These are phyloP conservation scores for Caenorhabditis uteleia DNA, from an alignment of 2,888 invertebrate genomes.

Conservation along the genomic window DNA sequence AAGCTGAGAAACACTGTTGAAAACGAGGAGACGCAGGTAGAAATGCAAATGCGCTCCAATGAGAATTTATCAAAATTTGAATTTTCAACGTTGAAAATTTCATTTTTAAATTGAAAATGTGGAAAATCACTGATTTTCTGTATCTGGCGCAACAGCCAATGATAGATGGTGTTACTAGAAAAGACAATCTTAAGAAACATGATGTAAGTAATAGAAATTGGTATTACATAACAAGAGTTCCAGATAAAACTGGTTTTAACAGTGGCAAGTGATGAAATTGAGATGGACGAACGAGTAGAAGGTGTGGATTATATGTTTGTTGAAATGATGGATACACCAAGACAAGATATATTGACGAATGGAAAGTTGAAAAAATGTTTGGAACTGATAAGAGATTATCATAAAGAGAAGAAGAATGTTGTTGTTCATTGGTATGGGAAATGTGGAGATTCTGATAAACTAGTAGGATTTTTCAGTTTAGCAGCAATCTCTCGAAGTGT, in stretches of 20 bases:
- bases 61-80: slow-evolving; percentile 1
- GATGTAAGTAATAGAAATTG: slow-evolving; percentile 3
- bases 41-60: slow-evolving; percentile 14
- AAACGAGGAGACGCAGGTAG: background rate
- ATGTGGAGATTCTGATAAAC: background rate
- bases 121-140: slow-evolving; percentile 23
- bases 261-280: slow-evolving; percentile 8
- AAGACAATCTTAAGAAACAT: slow-evolving; percentile 13
- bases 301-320: slow-evolving; percentile 20
- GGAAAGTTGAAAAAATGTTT: slow-evolving; percentile 14
- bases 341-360: slow-evolving; percentile 11
- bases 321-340: slow-evolving; percentile 8
- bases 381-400: slow-evolving; percentile 5
- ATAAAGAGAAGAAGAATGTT: slow-evolving; percentile 15
- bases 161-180: slow-evolving; percentile 8
- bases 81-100: no score
- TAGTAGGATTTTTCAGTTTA: slow-evolving; percentile 5
- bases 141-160: slow-evolving; percentile 23
- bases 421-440: slow-evolving; percentile 27
- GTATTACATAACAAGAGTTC: background rate
- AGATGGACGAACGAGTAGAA: background rate
- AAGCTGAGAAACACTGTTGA: background rate
- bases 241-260: slow-evolving; percentile 21
- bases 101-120: slow-evolving; percentile 13
- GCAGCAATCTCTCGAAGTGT: slow-evolving; percentile 30